phyloP scores from a whole-genome alignment of 2,888 invertebrate species.

The Drosophila glabriapex region DNA sequence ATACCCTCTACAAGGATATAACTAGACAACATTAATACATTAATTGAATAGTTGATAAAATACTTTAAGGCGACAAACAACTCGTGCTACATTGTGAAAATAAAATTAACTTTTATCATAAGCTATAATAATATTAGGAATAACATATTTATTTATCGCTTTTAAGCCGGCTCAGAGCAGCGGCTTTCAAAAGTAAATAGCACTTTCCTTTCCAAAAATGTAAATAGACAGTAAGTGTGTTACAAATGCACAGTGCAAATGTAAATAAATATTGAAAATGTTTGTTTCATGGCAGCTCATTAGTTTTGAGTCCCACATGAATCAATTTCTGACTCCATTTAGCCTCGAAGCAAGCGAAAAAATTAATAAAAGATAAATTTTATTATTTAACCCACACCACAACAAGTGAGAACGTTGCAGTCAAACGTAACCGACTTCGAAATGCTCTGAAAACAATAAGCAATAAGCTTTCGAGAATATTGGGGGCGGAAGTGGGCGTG shows the following conservation, averaged over 20 bases:
- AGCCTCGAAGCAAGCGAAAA: neutral
- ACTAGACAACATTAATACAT: neutral
- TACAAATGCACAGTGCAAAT: neutral
- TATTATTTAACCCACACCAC: neutral
- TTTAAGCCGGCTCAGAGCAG: neutral
- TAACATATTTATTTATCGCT: conserved; percentile 12
- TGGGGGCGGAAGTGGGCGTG: neutral
- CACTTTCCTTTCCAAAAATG: neutral
- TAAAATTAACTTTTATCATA: conserved; percentile 70
- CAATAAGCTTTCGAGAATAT: neutral
- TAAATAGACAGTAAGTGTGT: neutral
- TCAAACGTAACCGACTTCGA: neutral
- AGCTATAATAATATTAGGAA: conserved; percentile 37
- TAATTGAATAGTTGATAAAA: neutral
- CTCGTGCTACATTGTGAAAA: conserved; percentile 70
- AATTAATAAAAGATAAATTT: neutral
- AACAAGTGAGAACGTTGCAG: neutral
- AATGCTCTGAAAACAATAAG: neutral
- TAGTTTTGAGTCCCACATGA: neutral
- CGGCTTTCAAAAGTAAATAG: neutral
- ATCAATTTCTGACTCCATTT: neutral
- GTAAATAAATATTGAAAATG: neutral
- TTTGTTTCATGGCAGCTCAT: neutral
- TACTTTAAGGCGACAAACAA: conserved; percentile 30
- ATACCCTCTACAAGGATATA: neutral